Percentiles rank a stretch among this genome's conserved stretches.
phyloP scores from a whole-genome alignment of 1,140 invertebrate genomes.

The Lepeophtheirus salmonis region DNA sequence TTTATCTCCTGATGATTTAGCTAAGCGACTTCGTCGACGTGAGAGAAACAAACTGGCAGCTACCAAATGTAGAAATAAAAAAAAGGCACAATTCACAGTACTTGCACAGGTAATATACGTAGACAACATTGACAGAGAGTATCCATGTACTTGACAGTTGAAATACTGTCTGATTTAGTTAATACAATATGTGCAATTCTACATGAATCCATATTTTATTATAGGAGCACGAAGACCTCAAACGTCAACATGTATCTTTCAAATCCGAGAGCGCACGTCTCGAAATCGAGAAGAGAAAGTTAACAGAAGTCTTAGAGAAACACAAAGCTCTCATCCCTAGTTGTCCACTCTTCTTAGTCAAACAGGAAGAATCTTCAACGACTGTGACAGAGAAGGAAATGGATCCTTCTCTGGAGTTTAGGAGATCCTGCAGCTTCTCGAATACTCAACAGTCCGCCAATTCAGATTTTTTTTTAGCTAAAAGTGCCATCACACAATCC shows the following conservation, averaged over 20 bases:
- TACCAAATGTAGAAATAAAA: conserved; percentile 83
- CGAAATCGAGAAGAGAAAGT: conserved; percentile 3
- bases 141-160: too few relatives aligned
- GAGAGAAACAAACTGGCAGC: conserved; percentile 87
- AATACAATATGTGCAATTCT: too few relatives aligned
- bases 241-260: background rate
- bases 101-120: conserved; percentile 38
- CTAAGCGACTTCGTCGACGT: conserved; percentile 52
- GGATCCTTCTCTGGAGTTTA: background rate
- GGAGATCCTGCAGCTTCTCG: background rate
- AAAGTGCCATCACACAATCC: conserved; percentile 24
- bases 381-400: background rate
- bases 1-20: conserved; percentile 54
- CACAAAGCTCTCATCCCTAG: background rate
- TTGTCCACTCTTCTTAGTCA: background rate
- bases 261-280: conserved; percentile 2
- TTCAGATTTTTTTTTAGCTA: conserved; percentile 11
- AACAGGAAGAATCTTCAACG: too few relatives aligned
- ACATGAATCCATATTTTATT: too few relatives aligned
- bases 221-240: background rate
- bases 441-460: background rate
- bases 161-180: too few relatives aligned
- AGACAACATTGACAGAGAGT: too few relatives aligned
- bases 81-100: conserved; percentile 65
- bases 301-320: background rate